These are phyloP conservation scores for Artibeus jamaicensis DNA, from an alignment of 2,797 vertebrate species.

Conservation along the genomic window DNA sequence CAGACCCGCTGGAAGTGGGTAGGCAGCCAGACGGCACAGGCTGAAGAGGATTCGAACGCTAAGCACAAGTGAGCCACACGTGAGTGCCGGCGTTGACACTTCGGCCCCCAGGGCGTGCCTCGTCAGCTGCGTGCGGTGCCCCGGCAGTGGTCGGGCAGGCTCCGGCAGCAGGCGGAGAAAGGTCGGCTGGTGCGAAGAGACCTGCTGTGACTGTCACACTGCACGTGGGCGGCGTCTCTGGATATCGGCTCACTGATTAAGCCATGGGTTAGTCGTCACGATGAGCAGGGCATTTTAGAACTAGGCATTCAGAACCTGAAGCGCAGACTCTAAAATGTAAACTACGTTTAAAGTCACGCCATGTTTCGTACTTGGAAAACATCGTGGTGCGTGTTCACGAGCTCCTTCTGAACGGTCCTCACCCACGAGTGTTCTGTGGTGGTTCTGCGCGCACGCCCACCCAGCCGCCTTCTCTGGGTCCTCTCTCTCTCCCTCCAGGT, in stretches of 20 bases:
- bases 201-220: neutral
- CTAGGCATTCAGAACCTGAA: neutral
- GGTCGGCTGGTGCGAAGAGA: neutral
- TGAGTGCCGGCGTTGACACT: neutral
- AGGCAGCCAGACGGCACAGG: neutral
- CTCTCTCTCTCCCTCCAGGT: neutral
- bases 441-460: rapidly evolving
- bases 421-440: too few relatives aligned
- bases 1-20: neutral
- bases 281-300: neutral
- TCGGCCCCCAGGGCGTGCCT: rapidly evolving
- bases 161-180: neutral
- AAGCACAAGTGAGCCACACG: rapidly evolving
- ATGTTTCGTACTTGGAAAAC: neutral
- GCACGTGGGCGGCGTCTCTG: neutral
- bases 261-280: neutral
- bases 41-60: neutral
- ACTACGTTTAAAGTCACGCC: neutral
- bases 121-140: too few relatives aligned
- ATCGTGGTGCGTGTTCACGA: too few relatives aligned
- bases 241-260: neutral
- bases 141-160: neutral
- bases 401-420: neutral
- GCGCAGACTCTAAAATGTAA: neutral
- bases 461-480: neutral